Evolutionary conservation across 2,113 vertebrate species (phyloP), one percentile per base, ranked within the genome.

Genomic region (Rostratula benghalensis): DNA sequence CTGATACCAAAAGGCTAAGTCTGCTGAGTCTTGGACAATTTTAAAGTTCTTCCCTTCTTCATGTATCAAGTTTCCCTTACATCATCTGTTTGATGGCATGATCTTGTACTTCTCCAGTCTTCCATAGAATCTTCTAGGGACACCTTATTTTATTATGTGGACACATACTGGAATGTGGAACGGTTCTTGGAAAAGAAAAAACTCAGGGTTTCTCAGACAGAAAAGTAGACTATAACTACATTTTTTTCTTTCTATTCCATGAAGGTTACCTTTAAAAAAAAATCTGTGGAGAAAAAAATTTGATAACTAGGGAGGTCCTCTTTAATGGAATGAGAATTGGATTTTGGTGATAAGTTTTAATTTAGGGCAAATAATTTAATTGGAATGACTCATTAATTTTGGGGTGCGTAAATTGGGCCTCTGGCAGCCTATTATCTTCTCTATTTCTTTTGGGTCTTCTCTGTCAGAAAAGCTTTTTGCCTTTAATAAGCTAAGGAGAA

Each of bases 341-440:
- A 87, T 93, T 93, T 94, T 84, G 71, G 88, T 76, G 91, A 70
- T 89, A 91, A 87, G 69, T 89, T 95, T 94, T 96, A 95, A 93
- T 95, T 97, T 94, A 97, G 92, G 91, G 74, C 92, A 96, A 96
- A 96, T 93, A 92, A 92, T 96, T 95, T 96, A 97, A 94, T 95
- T 96, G 83, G 75, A 96, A 94, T 70, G 70, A 93, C n/a, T 93
- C 70, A 96, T 95, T 97, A 95, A 94, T 94, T 94, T 93, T 41
- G 91, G 77, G 91, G 76, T 89, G 46, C 1, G 0, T 77, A 85
- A 89, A 94, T 61, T 85, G 8, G 87, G 91, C 96, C 95, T 95
- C 93, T 95, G 95, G 93, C 94, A 96, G 89, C 53, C 70, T 93
- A 83, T 96, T 92, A 84, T 89, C 64, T 85, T 87, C n/a, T 64